A percentile compares a stretch with the other conserved stretches of the same genome.
phyloP scores from a whole-genome alignment of 2,113 vertebrate species.

The Cephalophus harveyi region DNA sequence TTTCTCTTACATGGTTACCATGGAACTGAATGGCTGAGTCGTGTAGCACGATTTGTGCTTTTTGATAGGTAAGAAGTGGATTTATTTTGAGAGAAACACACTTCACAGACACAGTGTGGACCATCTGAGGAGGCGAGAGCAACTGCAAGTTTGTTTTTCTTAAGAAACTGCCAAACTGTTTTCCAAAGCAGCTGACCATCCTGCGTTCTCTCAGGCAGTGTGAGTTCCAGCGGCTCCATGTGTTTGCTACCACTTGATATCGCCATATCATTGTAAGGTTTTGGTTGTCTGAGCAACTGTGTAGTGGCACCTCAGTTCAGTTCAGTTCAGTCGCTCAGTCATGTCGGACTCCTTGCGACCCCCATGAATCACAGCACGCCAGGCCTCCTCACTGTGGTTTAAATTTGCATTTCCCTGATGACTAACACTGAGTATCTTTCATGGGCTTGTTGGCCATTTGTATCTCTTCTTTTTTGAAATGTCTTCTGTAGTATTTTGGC shows the following conservation, averaged over 20 bases:
- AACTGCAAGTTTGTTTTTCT: not conserved
- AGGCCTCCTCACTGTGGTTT: not conserved
- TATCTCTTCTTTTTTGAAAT: not conserved
- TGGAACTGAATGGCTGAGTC: not conserved
- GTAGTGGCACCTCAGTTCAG: not conserved
- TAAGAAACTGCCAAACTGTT: not conserved
- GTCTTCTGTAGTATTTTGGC: not conserved
- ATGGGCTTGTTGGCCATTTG: not conserved
- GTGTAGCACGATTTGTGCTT: not conserved
- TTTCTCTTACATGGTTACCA: not conserved
- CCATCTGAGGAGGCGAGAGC: not conserved
- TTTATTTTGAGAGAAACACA: not conserved
- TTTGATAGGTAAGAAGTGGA: not conserved
- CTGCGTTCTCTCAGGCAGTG: rapidly evolving
- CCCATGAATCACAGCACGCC: no score
- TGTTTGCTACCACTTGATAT: not conserved
- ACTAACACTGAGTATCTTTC: not conserved
- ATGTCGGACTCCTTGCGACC: no score
- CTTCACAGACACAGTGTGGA: not conserved
- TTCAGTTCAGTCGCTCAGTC: no score
- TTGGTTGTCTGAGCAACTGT: not conserved
- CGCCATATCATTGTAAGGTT: no score
- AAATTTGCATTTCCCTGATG: not conserved
- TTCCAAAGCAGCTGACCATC: not conserved
- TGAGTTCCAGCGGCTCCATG: not conserved